Evolutionary conservation across 1,140 invertebrate genomes (phyloP).

Genomic region (Aphelenchoides fujianensis): DNA sequence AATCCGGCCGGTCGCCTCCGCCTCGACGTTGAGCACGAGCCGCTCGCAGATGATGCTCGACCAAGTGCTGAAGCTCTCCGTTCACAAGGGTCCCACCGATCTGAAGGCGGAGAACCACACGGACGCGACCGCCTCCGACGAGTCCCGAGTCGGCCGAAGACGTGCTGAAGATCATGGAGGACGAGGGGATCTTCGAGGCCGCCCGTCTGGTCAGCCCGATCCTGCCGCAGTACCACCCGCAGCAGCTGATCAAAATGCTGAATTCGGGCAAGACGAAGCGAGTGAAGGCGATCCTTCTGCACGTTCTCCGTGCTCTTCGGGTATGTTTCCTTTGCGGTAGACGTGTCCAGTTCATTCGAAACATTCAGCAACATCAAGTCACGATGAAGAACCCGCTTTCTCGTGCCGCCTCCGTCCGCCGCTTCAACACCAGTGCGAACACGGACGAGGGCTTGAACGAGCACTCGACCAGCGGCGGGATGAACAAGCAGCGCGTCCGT

Average conservation of each 20-base stretch:
- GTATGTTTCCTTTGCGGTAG: conserved; percentile 61
- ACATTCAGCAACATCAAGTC: conserved; percentile 27
- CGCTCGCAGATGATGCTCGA: conserved; percentile 56
- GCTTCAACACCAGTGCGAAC: conserved; percentile 67
- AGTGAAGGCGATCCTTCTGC: conserved; percentile 94
- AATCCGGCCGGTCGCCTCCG: conserved; percentile 20
- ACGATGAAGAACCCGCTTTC: conserved; percentile 29
- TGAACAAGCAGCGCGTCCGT: conserved; percentile 77
- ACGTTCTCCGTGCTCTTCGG: conserved; percentile 74
- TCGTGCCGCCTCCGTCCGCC: conserved; percentile 39
- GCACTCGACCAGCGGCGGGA: conserved; percentile 67
- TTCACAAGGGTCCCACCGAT: not conserved
- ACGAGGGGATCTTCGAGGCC: conserved; percentile 83
- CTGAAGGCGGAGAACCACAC: conserved; percentile 20
- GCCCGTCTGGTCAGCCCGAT: conserved; percentile 92
- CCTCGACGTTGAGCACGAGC: conserved; percentile 42
- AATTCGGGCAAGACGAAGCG: conserved; percentile 95
- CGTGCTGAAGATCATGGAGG: conserved; percentile 48
- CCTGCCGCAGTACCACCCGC: conserved; percentile 98
- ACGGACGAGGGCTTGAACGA: conserved; percentile 67
- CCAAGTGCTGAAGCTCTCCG: conserved; percentile 32
- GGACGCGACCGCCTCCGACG: conserved; percentile 10
- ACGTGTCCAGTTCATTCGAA: conserved; percentile 50
- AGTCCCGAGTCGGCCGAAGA: conserved; percentile 21
- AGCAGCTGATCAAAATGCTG: conserved; percentile 94